Evolutionary conservation across 2,113 vertebrate genomes (phyloP), one percentile per base, ranked within the genome.

Genomic region (Podarcis raffonei): DNA sequence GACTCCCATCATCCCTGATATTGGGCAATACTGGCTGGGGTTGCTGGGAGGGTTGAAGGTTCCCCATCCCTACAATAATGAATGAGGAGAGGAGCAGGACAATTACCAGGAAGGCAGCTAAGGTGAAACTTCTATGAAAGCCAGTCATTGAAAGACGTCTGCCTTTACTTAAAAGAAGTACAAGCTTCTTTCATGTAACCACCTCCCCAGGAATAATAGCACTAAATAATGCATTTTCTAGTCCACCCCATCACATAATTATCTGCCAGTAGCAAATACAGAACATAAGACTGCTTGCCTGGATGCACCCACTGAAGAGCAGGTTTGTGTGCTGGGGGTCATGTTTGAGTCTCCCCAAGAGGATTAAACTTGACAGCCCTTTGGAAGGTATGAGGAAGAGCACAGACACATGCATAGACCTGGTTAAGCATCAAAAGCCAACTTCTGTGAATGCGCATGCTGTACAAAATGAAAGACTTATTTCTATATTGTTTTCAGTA

Each of bases 381-480:
- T 1, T 9, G 90, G 66, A 87, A 87, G 77, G 18, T 65, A 77
- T 11, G 22, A 81, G 75, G 71, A 92, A 75, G 83, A 81, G 81
- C 66, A 92, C n/a, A 83, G n/a, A 25, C 86, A 76, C 0, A 81
- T 59, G 16, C 79, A 77, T 71, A 89, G 65, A 6, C 85, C 86
- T 83, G 83, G 81, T 87, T 18, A 6, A 77, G 12, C 87, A 86
- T 59, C 30, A 59, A 87, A 87, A 79, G 27, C 27, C 23, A 82
- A 42, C 30, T 6, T 62, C 88, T 81, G 11, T 22, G 3, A 13
- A n/a, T 74, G 37, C 30, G 80, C 72, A 39, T 18, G 20, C 35
- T 7, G 62, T 84, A 13, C 69, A 74, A 90, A 86, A 91, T 81
- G 39, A 87, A 82, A 81, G 35, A 89, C 91, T 81, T 88, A 25